A percentile compares a stretch with the other conserved stretches of the same genome.
These are phyloP conservation scores for Microplitis demolitor DNA, from an alignment of 1,140 invertebrate genomes.

Conservation along the genomic window DNA sequence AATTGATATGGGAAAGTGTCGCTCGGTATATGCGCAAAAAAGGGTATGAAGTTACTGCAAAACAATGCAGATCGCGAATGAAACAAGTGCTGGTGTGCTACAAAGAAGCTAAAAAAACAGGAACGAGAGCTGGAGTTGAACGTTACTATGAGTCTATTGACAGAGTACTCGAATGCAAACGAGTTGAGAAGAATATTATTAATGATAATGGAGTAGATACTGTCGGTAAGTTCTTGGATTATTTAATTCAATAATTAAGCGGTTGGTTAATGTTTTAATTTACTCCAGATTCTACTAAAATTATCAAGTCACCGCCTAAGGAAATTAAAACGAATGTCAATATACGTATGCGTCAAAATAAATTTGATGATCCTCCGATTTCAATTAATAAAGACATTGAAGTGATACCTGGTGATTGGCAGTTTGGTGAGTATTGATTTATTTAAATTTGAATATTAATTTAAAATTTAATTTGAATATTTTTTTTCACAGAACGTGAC, in stretches of 20 bases:
- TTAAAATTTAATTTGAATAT: too few relatives aligned
- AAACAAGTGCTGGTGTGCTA: conserved; percentile 59
- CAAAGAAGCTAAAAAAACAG: conserved; percentile 53
- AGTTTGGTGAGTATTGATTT: conserved; percentile 20
- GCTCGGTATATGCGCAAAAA: conserved; percentile 58
- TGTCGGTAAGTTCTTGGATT: conserved; percentile 44
- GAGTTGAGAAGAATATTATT: conserved; percentile 28
- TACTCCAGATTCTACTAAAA: conserved; percentile 42
- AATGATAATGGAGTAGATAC: conserved; percentile 48
- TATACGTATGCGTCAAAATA: conserved; percentile 51
- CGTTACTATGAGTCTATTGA: conserved; percentile 59
- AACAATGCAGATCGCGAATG: conserved; percentile 58
- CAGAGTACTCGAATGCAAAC: conserved; percentile 48
- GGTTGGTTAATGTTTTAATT: background rate
- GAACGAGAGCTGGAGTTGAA: conserved; percentile 51
- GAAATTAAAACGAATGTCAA: conserved; percentile 58
- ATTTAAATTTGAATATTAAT: too few relatives aligned
- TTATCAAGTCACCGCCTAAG: conserved; percentile 53
- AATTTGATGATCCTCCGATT: conserved; percentile 47
- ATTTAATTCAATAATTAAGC: background rate
- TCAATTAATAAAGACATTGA: conserved; percentile 50
- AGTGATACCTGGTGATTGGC: conserved; percentile 53
- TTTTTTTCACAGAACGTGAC: conserved; percentile 47
- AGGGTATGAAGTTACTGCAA: conserved; percentile 54
- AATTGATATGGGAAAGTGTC: conserved; percentile 57